Evolutionary conservation across 2,888 invertebrate genomes (phyloP), one percentile per base, ranked within the genome.

Genomic region (Peribatodes rhomboidaria): DNA sequence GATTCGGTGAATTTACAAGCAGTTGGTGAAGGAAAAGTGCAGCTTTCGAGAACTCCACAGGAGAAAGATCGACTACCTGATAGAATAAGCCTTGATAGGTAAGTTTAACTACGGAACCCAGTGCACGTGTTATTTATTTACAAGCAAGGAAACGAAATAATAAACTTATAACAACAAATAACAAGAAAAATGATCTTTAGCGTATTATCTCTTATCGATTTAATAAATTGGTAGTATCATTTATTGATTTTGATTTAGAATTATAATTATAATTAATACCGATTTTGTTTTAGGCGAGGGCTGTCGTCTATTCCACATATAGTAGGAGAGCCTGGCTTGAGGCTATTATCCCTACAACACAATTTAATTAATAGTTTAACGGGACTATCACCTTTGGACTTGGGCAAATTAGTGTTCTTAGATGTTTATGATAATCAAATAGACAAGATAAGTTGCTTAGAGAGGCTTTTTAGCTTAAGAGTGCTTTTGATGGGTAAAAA

Each of bases 371-470:
- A 94, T 68, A 95, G 95, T 79, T 94, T 98, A 72, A 95, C 96
- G 67, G 95, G 96, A 58, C 79, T 95, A 61, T 86, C 86, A 31
- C 81, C 91, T 18, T 81, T 93, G 20, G 93, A 93, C 72, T 94
- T 97, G 72, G 95, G 95, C 18, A 96, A 96, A 87, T 93, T 99
- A 64, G 98, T 98, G 16, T 98, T 98, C 86, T 94, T 99, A 64
- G 98, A 99, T 89, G 94, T 99, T 62, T 99, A 98, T 83, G 98
- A 98, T 88, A 99, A 99, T 90, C 98, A 98, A 87, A 95, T 99
- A 68, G 98, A 98, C 73, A 96, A 96, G 82, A 96, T 98, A 67
- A 95, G 95, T 61, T 96, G 96, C 61, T 92, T 99, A 65, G 96
- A 96, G 75, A 95, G 95, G 57, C 93, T 98, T 53, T 95, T 95